Percentiles rank a stretch among this genome's conserved stretches.
phyloP scores from a whole-genome alignment of 2,888 invertebrate species.

The Tineola bisselliella region DNA sequence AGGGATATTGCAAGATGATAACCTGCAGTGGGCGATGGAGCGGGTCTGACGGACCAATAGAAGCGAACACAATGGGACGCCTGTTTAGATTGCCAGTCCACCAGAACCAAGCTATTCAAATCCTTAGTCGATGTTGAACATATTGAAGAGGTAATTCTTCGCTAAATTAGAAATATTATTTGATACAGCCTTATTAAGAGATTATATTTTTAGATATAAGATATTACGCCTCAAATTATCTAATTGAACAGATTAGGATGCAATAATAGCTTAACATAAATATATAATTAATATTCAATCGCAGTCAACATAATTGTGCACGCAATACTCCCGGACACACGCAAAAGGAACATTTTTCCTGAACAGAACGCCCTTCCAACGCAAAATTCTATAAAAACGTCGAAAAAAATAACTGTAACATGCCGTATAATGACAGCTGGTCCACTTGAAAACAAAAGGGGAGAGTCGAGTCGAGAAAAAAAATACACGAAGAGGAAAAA shows the following conservation, averaged over 20 bases:
- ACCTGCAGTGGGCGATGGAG: conserved; percentile 3
- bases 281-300: conserved; percentile 50
- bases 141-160: neutral
- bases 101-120: neutral
- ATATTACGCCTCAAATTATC: neutral
- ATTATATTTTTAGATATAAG: neutral
- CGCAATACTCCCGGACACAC: conserved; percentile 62
- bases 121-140: neutral
- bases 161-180: neutral
- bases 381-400: conserved; percentile 66
- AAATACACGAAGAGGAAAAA: conserved; percentile 64
- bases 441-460: conserved; percentile 70
- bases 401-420: conserved; percentile 67
- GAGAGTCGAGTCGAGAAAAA: conserved; percentile 64
- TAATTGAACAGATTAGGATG: neutral
- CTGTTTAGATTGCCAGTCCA: conserved; percentile 3
- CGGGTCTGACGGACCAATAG: neutral
- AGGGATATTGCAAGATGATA: conserved; percentile 6
- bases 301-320: conserved; percentile 44
- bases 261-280: conserved; percentile 15
- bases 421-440: conserved; percentile 71
- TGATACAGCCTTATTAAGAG: neutral
- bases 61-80: neutral
- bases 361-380: conserved; percentile 61
- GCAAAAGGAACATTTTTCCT: conserved; percentile 67